phyloP scores from a whole-genome alignment of 2,113 vertebrate species.

The Myotis brandtii region DNA sequence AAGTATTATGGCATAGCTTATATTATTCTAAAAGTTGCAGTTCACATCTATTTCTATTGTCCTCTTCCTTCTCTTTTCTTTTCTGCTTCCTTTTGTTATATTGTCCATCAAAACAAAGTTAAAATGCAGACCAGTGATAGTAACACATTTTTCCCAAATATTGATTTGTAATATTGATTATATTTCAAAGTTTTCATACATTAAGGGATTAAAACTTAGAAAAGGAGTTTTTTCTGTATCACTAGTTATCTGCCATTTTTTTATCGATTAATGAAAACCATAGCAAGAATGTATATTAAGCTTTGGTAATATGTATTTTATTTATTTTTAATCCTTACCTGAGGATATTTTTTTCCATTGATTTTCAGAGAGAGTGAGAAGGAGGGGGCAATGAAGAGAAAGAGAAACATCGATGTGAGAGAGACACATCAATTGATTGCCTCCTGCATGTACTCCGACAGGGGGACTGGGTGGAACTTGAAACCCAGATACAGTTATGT shows the following conservation, averaged over 20 bases:
- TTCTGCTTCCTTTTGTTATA: neutral
- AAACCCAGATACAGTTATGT: no score
- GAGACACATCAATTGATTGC: no score
- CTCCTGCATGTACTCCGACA: no score
- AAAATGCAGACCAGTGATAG: neutral
- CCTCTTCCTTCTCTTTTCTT: neutral
- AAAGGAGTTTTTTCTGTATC: constrained; percentile 22
- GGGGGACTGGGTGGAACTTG: no score
- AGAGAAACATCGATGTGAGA: no score
- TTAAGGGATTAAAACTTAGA: constrained; percentile 44
- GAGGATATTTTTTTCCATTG: no score
- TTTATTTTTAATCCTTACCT: no score
- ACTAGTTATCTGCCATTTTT: constrained; percentile 46
- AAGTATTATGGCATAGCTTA: neutral
- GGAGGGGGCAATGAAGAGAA: no score
- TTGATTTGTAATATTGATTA: constrained; percentile 50
- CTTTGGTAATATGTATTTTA: neutral
- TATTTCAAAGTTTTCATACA: constrained; percentile 35
- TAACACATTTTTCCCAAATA: neutral
- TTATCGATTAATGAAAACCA: constrained; percentile 6
- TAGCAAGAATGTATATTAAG: neutral
- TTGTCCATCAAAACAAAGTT: neutral
- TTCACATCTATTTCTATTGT: neutral
- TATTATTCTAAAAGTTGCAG: neutral
- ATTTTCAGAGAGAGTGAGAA: no score